phyloP scores from a whole-genome alignment of 2,888 invertebrate species.

The Xylota sylvarum region DNA sequence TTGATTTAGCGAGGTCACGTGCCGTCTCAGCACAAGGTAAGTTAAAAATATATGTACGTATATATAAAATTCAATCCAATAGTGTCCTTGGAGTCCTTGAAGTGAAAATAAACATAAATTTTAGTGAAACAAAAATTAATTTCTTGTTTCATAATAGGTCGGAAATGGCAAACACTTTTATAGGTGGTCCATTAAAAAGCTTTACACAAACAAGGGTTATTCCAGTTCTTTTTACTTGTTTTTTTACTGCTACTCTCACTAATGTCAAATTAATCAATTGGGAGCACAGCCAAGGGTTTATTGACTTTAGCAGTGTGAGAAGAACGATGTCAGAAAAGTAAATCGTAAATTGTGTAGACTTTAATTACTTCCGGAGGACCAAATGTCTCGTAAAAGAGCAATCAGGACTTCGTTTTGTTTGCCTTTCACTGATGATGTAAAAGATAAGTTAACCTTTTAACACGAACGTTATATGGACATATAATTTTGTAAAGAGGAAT shows the following conservation, averaged over 20 bases:
- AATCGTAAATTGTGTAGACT: slow-evolving; percentile 14
- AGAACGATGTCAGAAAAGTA: background rate
- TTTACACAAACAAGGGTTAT: background rate
- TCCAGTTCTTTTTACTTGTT: background rate
- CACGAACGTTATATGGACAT: slow-evolving; percentile 4
- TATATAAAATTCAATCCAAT: background rate
- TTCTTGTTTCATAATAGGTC: slow-evolving; percentile 7
- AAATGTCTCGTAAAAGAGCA: slow-evolving; percentile 49
- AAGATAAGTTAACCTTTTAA: slow-evolving; percentile 23
- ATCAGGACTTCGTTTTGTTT: slow-evolving; percentile 36
- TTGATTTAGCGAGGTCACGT: slow-evolving; percentile 95
- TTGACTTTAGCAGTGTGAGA: background rate
- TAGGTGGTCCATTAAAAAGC: slow-evolving; percentile 34
- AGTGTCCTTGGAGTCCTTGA: background rate
- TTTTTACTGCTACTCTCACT: slow-evolving; percentile 1
- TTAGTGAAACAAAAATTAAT: background rate
- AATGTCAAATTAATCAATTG: slow-evolving; percentile 49
- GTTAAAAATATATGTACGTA: slow-evolving; percentile 56
- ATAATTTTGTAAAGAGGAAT: slow-evolving; percentile 24
- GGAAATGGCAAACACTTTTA: slow-evolving; percentile 13
- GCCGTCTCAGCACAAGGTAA: slow-evolving; percentile 96
- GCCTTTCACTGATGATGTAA: slow-evolving; percentile 5
- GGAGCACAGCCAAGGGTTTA: slow-evolving; percentile 12
- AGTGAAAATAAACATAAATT: background rate
- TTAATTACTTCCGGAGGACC: slow-evolving; percentile 39